Base-by-base conservation (phyloP, 2,888 invertebrate species). In the Melolontha melolontha region DNA sequence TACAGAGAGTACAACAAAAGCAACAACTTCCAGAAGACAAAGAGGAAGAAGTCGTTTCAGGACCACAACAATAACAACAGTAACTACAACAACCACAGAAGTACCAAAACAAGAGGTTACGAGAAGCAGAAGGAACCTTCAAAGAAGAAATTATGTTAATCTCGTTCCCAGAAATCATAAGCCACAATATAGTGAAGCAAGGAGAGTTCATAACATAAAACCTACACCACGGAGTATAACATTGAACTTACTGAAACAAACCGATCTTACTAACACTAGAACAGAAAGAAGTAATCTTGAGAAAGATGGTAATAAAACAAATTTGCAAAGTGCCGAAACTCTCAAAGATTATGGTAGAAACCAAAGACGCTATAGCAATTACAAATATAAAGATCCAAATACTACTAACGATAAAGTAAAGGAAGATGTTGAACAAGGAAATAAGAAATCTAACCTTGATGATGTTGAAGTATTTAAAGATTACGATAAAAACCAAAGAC, bases 361-460 rank as follows among this genome's bases (percentile, higher is more conserved):
- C n/a, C 70, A 73, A 22, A 74, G 71, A 40, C 77, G 77, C 47
- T 75, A 76, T 11, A 76, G 77, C 10, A 78, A 77, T 66, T 76
- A 77, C 52, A 70, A 66, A 39, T 59, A 50, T 10, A 66, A 70
- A 59, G 69, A 55, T 54, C 42, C 59, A 4, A 27, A 34, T 1
- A 34, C 7, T 34, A 1, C 10, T 34, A 34, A 10, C 6, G 34
- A 34, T 34, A 10, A 8, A 34, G 6, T 10, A 34, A 2, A 34
- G 10, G 6, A 34, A 34, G 34, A 34, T 34, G 10, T 34, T 34
- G 34, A 34, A 34, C 8, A 34, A 34, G 8, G 2, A 5, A 10
- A 2, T 34, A 34, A 34, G 34, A 34, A 34, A 10, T 8, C 34
- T 34, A 41, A 16, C 17, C 42, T 16, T n/a, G 51, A 59, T 39